Evolutionary conservation across 2,888 invertebrate species (phyloP).

Genomic region (Drosophila pegasa): DNA sequence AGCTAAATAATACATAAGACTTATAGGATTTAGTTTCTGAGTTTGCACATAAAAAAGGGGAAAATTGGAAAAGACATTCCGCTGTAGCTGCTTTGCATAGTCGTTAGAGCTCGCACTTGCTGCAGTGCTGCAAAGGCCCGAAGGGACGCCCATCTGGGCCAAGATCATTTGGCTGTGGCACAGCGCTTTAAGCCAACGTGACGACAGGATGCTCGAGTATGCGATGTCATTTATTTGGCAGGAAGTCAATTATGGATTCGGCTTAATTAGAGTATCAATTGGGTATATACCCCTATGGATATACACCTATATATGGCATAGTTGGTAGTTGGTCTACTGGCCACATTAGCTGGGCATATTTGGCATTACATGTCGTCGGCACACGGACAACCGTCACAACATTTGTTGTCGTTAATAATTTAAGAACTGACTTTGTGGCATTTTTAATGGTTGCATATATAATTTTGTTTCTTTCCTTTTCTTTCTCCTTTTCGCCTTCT

Average conservation of each 20-base stretch:
- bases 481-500: not conserved
- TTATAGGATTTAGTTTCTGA: not conserved
- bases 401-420: constrained; percentile 69
- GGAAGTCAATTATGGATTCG: constrained; percentile 80
- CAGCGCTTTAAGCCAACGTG: constrained; percentile 67
- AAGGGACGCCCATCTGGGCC: constrained; percentile 24
- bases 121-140: too few relatives aligned
- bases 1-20: too few relatives aligned
- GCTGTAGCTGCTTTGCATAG: constrained; percentile 15
- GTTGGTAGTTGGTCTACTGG: constrained; percentile 2
- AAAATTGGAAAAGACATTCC: not conserved
- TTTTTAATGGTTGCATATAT: constrained; percentile 56
- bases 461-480: constrained; percentile 3
- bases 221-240: constrained; percentile 67
- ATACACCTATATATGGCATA: not conserved
- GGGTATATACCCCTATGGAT: not conserved
- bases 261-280: constrained; percentile 7
- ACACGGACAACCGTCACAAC: constrained; percentile 57
- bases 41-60: not conserved
- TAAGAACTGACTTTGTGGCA: constrained; percentile 57
- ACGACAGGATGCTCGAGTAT: constrained; percentile 75
- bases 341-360: constrained; percentile 5
- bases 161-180: constrained; percentile 27
- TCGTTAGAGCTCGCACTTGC: not conserved
- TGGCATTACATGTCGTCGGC: constrained; percentile 37